phyloP scores from a whole-genome alignment of 2,113 vertebrate species.

The Catharus bicknelli region DNA sequence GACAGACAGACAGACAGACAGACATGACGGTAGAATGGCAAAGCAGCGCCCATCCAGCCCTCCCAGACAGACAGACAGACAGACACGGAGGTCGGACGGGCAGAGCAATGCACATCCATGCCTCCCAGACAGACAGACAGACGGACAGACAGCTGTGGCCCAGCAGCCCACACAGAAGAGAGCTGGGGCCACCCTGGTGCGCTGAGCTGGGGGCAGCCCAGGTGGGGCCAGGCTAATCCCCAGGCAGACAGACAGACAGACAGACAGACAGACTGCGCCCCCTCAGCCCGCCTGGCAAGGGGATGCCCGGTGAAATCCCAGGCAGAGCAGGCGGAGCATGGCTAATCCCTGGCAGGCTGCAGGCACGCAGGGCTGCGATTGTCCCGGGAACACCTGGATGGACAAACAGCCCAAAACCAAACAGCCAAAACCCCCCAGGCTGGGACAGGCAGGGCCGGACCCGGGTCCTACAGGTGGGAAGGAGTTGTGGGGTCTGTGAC shows the following conservation, averaged over 20 bases:
- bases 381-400: not conserved
- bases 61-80: not conserved
- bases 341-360: not conserved
- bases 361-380: not conserved
- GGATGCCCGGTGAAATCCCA: not conserved
- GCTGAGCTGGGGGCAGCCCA: not conserved
- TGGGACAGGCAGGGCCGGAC: rapidly evolving
- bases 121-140: not conserved
- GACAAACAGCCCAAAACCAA: not conserved
- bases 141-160: not conserved
- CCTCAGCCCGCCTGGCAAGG: not conserved
- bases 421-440: not conserved
- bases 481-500: rapidly evolving
- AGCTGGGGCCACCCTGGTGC: not conserved
- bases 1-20: not conserved
- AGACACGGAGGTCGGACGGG: not conserved
- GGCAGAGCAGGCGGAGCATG: not conserved
- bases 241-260: not conserved
- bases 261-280: not conserved
- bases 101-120: not conserved
- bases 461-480: not conserved
- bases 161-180: not conserved
- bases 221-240: slow-evolving; percentile 24
- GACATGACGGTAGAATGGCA: not conserved
- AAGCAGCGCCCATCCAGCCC: not conserved